Evolutionary conservation across 2,797 vertebrate genomes (phyloP).

Genomic region (Hydrolagus colliei): DNA sequence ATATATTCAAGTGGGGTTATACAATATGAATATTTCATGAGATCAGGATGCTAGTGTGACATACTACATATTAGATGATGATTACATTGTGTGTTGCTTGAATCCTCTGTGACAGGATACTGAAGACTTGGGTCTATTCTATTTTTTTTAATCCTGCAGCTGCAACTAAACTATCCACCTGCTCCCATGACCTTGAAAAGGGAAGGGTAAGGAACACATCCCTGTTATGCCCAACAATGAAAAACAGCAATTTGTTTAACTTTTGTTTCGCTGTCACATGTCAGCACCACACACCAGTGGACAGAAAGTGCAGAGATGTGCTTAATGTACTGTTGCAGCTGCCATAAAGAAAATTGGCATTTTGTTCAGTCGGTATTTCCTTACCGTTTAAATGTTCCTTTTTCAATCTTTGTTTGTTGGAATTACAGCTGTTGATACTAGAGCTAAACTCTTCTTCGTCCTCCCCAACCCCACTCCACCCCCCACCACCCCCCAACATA

Average conservation of each 20-base stretch:
- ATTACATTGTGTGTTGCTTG: background rate
- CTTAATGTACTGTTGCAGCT: background rate
- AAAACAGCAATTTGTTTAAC: conserved; percentile 25
- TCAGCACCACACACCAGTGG: background rate
- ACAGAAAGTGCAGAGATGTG: background rate
- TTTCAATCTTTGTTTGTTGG: too few species aligned
- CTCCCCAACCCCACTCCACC: too few species aligned
- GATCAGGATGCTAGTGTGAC: background rate
- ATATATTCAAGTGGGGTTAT: background rate
- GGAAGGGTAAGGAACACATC: background rate
- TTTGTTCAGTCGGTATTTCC: background rate
- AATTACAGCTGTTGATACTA: too few species aligned
- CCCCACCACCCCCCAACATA: too few species aligned
- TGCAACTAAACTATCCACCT: conserved; percentile 15
- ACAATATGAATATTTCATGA: background rate
- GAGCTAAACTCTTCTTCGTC: too few species aligned
- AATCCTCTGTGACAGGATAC: background rate
- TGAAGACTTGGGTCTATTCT: background rate
- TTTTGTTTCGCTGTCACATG: background rate
- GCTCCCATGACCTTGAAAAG: background rate
- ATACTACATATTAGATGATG: background rate
- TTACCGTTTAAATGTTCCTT: too few species aligned
- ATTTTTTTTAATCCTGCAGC: too few species aligned
- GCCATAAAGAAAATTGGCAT: background rate
- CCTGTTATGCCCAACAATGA: background rate